Base-by-base conservation (phyloP, 2,113 vertebrate genomes). In the Gymnobelideus leadbeateri region DNA sequence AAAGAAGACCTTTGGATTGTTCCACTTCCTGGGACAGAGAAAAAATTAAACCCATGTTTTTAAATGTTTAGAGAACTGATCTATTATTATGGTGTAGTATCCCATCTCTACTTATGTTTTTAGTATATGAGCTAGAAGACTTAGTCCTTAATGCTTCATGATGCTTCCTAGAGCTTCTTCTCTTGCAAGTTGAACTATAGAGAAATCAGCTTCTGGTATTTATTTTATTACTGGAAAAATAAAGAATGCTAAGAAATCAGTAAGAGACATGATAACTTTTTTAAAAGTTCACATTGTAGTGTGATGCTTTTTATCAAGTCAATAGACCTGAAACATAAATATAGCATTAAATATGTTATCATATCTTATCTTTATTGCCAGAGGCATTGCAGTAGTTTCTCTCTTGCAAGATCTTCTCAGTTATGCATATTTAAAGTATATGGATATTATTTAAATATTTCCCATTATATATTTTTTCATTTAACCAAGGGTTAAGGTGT, bases 41-140 rank as follows among this genome's bases (percentile, higher is more conserved):
- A n/a, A 84, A 84, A 43, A 84, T 43, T 19, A 84, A 84, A 84
- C 14, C 68, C 21, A 43, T 21, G 8, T 94, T 47, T 94, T 96
- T 90, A 61, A 9, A 91, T 54, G 89, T 96, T 94, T 91, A 47
- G 89, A 89, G 8, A 93, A 95, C 21, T 84, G 24, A 90, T 8
- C 94, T 93, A 96, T 94, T 90, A 92, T 68, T 57, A 91, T 93
- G 91, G 50, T 90, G n/a, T 43, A 95, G 43, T 93, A 57, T 28
- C 94, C 90, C n/a, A 90, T 96, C 89, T 77, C 57, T 92, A 51
- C 89, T 93, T 95, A 50, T 89, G 28, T 50, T 50, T 55, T 94
- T 23, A 96, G 16, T 95, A 55, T 37, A 94, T 24, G 11, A 43
- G 95, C 52, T 91, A 94, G 97, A 93, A 68, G 11, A 90, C 91